Conservation (phyloP, 2,113 vertebrate genomes). For the Salminus brasiliensis region DNA sequence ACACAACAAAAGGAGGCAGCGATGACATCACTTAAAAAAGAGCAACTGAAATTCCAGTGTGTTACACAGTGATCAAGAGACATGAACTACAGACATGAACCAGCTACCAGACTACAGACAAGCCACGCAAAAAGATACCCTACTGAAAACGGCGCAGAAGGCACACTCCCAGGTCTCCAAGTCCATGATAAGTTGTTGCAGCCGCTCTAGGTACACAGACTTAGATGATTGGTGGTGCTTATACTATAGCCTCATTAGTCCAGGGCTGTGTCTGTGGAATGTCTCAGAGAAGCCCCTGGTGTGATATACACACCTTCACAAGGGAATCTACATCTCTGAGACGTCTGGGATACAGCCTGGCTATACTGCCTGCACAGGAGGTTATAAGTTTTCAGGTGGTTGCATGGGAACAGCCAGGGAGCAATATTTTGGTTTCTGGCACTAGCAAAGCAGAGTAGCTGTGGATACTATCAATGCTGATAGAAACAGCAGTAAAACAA, state of each 20-base stretch:
- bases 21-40: conserved; percentile 36
- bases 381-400: neutral
- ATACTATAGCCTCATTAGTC: neutral
- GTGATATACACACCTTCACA: neutral
- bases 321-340: neutral
- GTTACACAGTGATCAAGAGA: neutral
- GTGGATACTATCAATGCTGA: neutral
- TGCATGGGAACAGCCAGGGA: neutral
- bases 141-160: neutral
- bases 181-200: neutral
- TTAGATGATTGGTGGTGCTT: conserved; percentile 31
- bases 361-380: neutral
- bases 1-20: conserved; percentile 37
- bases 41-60: neutral
- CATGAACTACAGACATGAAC: neutral
- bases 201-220: conserved; percentile 4
- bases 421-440: neutral
- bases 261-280: neutral
- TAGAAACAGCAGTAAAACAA: neutral
- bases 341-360: neutral
- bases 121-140: neutral
- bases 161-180: neutral
- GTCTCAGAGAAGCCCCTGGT: neutral
- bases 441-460: neutral
- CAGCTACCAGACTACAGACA: neutral